Base-by-base conservation (phyloP, 2,113 vertebrate species). In the Lucifuga dentata region DNA sequence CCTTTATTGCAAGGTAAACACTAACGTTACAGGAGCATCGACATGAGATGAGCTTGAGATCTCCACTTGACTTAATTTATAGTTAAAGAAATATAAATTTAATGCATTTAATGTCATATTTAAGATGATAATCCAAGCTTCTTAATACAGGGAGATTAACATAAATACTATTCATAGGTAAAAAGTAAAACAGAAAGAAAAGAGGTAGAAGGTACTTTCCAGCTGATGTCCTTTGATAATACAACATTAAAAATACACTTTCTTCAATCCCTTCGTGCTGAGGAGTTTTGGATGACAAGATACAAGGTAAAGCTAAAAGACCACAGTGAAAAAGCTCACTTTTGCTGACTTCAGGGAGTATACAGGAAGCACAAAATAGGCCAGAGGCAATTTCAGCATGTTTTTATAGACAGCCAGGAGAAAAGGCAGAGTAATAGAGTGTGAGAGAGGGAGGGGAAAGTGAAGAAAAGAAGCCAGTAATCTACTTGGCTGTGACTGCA, bases 341-440 rank as follows among this genome's bases (percentile, higher is more conserved):
- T 73, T 5, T 51, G 56, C 46, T 57, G 58, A 69, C 53, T 46
- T 65, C 38, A 55, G 57, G 78, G 49, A 80, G 68, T 7, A 46
- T 29, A 58, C 23, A 56, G 52, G 48, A 68, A 68, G 40, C 56
- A 11, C 50, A 70, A 85, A 81, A 70, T 67, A 65, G 70, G n/a
- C 39, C 49, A 70, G 17, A 20, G 41, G 51, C 32, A 70, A 73
- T 73, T 56, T 51, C 35, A 71, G 17, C 56, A 44, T 61, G 43
- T 68, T 70, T 7, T 39, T 11, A 63, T 13, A 61, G 17, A 53
- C 45, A 66, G 72, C 12, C 39, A 67, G 19, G 71, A 8, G 64
- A 52, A 26, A 0, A 32, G 44, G 51, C 13, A 20, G 41, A 35
- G 43, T 20, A 35, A 16, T 24, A 48, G 40, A 65, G 41, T 15